A percentile compares a stretch with the other conserved stretches of the same genome.
Evolutionary conservation across 2,113 vertebrate species (phyloP).

Genomic region (Coregonus clupeaformis): DNA sequence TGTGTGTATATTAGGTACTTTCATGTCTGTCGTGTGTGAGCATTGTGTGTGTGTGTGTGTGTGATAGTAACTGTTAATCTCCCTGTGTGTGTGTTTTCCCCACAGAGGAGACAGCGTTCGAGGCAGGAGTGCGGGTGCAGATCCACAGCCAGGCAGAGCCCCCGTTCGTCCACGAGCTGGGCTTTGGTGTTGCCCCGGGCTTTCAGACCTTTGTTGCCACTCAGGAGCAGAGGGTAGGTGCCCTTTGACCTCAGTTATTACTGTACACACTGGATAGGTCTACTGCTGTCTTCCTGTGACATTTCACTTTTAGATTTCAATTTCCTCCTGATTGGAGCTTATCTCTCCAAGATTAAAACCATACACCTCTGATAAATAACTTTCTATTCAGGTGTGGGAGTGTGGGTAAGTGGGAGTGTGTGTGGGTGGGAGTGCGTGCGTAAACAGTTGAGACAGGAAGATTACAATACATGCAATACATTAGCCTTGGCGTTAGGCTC

Average conservation of each 20-base stretch:
- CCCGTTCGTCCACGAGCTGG: slow-evolving; percentile 94
- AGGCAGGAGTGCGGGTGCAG: slow-evolving; percentile 96
- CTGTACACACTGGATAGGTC: slow-evolving; percentile 20
- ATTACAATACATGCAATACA: too few relatives aligned
- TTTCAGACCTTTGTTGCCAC: slow-evolving; percentile 99
- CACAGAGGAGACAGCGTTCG: slow-evolving; percentile 95
- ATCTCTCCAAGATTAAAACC: neutral
- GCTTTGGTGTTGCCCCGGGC: slow-evolving; percentile 95
- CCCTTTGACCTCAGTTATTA: slow-evolving; percentile 20
- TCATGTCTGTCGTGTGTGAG: neutral
- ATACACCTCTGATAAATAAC: neutral
- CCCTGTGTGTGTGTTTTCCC: slow-evolving; percentile 3
- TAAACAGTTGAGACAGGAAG: too few relatives aligned
- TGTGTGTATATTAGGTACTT: neutral
- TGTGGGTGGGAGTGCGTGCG: neutral
- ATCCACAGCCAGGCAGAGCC: slow-evolving; percentile 98
- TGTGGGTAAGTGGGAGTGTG: neutral
- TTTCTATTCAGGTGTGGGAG: neutral
- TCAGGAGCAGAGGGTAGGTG: slow-evolving; percentile 95
- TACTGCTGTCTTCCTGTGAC: neutral
- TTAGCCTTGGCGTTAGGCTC: too few relatives aligned
- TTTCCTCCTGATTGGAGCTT: neutral
- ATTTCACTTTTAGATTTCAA: neutral
- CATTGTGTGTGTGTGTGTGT: neutral
- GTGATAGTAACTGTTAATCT: neutral